These are phyloP conservation scores for Phengaris alcon DNA, from an alignment of 2,888 invertebrate species.

Conservation along the genomic window DNA sequence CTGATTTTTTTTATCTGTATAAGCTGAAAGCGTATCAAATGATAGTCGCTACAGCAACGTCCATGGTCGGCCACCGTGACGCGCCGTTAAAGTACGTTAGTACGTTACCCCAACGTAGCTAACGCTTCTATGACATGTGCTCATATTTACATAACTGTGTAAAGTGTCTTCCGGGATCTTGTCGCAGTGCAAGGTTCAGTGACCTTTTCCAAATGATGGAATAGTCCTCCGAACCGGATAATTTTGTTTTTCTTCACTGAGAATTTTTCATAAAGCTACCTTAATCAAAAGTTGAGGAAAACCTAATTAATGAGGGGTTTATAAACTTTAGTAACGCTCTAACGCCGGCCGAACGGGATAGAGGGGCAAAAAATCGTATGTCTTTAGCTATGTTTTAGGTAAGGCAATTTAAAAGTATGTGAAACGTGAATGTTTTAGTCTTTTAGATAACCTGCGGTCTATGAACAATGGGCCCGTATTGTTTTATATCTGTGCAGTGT, in stretches of 20 bases:
- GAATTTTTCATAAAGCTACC: neutral
- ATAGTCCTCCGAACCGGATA: neutral
- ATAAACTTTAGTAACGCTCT: neutral
- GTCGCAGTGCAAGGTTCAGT: neutral
- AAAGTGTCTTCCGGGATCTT: constrained; percentile 24
- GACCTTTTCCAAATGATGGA: constrained; percentile 10
- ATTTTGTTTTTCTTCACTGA: neutral
- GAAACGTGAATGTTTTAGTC: constrained; percentile 4
- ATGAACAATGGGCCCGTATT: constrained; percentile 27
- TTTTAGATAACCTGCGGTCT: constrained; percentile 23
- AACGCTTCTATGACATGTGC: constrained; percentile 26
- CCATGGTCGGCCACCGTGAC: constrained; percentile 36
- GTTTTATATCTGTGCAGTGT: constrained; percentile 16
- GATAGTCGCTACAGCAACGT: neutral
- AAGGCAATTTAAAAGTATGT: neutral
- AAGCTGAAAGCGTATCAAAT: constrained; percentile 18
- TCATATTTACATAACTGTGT: constrained; percentile 29
- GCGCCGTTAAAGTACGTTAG: constrained; percentile 39
- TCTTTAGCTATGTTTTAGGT: neutral
- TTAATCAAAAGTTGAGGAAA: no score
- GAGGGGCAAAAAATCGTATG: neutral
- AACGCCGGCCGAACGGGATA: neutral
- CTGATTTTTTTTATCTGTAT: neutral
- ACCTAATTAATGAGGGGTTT: no score
- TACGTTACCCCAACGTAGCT: constrained; percentile 31